These are phyloP conservation scores for Nemopilema nomurai DNA, from an alignment of 30 jellyfish, hydroid and myxozoan genomes.

Conservation along the genomic window DNA sequence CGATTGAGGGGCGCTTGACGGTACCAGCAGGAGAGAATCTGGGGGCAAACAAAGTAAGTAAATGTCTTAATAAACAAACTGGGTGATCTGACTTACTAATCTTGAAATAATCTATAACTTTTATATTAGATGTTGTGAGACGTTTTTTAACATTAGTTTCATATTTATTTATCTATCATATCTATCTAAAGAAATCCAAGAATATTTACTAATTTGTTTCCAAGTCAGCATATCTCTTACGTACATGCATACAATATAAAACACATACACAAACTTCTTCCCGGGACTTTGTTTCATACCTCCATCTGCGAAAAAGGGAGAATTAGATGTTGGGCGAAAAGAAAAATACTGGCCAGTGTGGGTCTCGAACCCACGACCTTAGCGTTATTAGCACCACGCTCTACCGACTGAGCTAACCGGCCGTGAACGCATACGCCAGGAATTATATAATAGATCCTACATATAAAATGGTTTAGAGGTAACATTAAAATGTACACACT, in stretches of 20 bases:
- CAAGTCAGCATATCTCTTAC: too few species aligned
- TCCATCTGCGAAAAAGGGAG: constrained; percentile 35
- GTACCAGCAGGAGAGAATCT: constrained; percentile 60
- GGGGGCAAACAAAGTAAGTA: background rate
- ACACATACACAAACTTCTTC: constrained; percentile 42
- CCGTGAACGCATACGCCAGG: background rate
- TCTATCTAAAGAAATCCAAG: too few species aligned
- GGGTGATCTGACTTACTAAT: too few species aligned
- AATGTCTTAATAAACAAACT: background rate
- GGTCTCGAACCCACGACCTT: constrained; percentile 79
- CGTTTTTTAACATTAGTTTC: too few species aligned
- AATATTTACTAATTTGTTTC: too few species aligned
- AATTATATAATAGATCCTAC: too few species aligned
- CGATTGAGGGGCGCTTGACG: constrained; percentile 52
- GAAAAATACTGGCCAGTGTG: constrained; percentile 57
- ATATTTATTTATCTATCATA: too few species aligned
- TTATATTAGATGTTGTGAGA: too few species aligned
- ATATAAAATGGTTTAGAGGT: too few species aligned
- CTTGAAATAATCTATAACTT: too few species aligned
- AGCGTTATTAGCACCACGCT: constrained; percentile 80
- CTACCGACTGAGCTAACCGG: constrained; percentile 82
- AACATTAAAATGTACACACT: too few species aligned
- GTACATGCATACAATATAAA: too few species aligned
- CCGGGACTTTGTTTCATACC: constrained; percentile 65
- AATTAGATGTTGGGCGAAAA: background rate